A percentile compares a stretch with the other conserved stretches of the same genome.
phyloP scores from a whole-genome alignment of 2,113 vertebrate genomes.

The Nibea coibor region DNA sequence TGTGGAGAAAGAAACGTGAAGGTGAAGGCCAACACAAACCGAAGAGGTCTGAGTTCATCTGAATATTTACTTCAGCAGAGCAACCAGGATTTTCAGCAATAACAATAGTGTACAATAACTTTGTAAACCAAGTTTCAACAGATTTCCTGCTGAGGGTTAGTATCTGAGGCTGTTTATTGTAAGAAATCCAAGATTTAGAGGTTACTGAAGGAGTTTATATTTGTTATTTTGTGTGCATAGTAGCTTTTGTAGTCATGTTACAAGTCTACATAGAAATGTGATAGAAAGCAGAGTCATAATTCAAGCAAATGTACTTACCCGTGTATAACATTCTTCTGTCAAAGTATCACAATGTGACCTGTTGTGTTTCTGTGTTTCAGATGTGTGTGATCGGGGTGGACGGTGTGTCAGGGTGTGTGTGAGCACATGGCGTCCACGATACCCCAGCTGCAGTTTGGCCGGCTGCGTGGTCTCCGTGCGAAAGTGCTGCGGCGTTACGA shows the following conservation, averaged over 20 bases:
- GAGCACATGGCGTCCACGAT: slow-evolving; percentile 76
- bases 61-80: background rate
- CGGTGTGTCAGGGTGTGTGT: slow-evolving; percentile 25
- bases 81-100: background rate
- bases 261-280: background rate
- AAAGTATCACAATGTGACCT: background rate
- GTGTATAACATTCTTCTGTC: background rate
- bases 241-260: background rate
- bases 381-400: slow-evolving; percentile 33
- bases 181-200: background rate
- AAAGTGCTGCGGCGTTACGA: slow-evolving; percentile 82
- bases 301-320: background rate
- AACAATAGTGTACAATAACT: background rate
- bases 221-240: background rate
- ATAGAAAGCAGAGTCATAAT: background rate
- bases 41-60: too few species aligned
- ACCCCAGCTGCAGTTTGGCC: slow-evolving; percentile 79
- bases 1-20: background rate
- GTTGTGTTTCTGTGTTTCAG: background rate
- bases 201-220: background rate
- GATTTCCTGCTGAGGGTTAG: background rate
- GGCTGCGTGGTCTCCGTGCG: slow-evolving; percentile 80
- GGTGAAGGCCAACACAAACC: background rate
- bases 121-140: background rate
- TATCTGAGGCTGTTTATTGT: background rate